Base-by-base conservation (phyloP, 2,888 invertebrate species). In the Synanthedon andrenaeformis region DNA sequence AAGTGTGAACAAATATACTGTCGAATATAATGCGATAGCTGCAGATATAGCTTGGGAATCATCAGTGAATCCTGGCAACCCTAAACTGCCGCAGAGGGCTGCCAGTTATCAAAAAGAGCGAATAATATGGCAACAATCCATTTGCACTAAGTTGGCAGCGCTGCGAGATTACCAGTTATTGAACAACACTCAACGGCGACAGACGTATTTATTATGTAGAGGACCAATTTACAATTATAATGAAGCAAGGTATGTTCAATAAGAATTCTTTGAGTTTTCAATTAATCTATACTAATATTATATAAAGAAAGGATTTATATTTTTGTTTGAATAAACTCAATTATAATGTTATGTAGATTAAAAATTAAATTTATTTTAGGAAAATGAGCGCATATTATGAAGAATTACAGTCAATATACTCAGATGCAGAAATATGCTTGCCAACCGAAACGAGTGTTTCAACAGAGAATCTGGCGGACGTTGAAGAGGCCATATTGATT, bases 151-250 rank as follows among this genome's bases (percentile, higher is more conserved):
- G 52, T 57, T 86, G 58, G 65, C 63, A 55, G 57, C 58, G 57
- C 57, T 83, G 50, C 62, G 62, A 45, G 61, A 63, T 3, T 58
- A 53, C 54, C 64, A 74, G 53, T 65, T 70, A 57, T 56, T 85
- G 35, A 81, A 81, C 52, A 60, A 52, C 17, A 76, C 73, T 19
- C 88, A 90, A 58, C 67, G 66, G 51, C 79, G 91, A 56, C 90
- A 90, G 80, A 70, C 89, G 52, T 89, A 89, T 74, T 72, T 92
- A 11, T 62, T 92, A 49, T 93, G 93, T 63, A 80, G 91, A 61
- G 92, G 92, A 49, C 90, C 92, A 0, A 88, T 79, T 53, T 92
- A 86, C 65, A 88, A 86, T 3, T 75, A 79, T 50, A 68, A 83
- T 51, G 89, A 91, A 67, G 84, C 89, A 8, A 84, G 88, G 91